Conservation (phyloP, 1,140 invertebrate genomes). For the Battus philenor region DNA sequence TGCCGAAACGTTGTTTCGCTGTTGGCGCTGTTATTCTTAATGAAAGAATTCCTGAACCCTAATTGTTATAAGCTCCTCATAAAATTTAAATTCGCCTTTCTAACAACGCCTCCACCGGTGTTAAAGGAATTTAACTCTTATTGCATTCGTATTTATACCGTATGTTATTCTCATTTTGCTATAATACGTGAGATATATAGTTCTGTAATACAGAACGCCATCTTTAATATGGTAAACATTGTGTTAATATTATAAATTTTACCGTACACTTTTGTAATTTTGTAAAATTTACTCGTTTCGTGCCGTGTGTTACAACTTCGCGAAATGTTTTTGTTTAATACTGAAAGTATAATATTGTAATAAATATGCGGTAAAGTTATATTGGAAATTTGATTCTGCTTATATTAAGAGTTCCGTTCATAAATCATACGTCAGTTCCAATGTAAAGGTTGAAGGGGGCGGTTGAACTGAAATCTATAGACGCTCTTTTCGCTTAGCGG, state of each 20-base stretch:
- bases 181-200: too few relatives aligned
- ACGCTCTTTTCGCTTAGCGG: too few relatives aligned
- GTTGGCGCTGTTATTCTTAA: conserved; percentile 5
- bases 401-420: not conserved
- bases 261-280: too few relatives aligned
- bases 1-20: conserved; percentile 3
- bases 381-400: conserved; percentile 1
- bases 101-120: not conserved
- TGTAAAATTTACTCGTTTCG: too few relatives aligned
- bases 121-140: conserved; percentile 1
- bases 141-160: not conserved
- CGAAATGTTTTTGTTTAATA: conserved; percentile 4
- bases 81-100: conserved; percentile 4
- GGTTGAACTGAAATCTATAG: too few relatives aligned
- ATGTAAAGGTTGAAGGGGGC: not conserved
- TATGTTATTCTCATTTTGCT: not conserved
- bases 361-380: conserved; percentile 9
- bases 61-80: conserved; percentile 9
- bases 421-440: conserved; percentile 4
- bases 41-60: conserved; percentile 8
- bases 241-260: too few relatives aligned
- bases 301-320: too few relatives aligned
- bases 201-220: too few relatives aligned
- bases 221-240: too few relatives aligned
- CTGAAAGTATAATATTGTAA: conserved; percentile 1